Base-by-base conservation (phyloP, 1,140 invertebrate genomes). In the Venustaconcha ellipsiformis region DNA sequence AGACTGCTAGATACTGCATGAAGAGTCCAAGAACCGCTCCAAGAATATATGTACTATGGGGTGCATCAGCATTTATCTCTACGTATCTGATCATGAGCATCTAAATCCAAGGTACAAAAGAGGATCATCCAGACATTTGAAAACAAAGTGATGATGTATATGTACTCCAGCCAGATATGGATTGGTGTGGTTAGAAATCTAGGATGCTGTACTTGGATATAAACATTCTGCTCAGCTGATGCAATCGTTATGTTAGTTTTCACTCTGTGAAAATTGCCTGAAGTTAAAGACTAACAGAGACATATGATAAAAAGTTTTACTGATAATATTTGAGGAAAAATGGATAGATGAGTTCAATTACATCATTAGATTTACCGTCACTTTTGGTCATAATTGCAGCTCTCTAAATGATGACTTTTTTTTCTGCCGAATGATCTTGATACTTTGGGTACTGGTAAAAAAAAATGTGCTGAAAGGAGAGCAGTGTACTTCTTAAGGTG, bases 101-200 rank as follows among this genome's bases (percentile, higher is more conserved):
- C 82, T 77, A 67, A 84, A 80, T 15, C 81, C 79, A 56, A 73
- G 76, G 15, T 55, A 76, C 37, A 77, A 58, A 1, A 85, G 63
- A 14, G 73, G 67, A 37, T 85, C 77, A 56, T 83, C 66, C 20
- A 83, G 73, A 57, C 78, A 80, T 57, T 65, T 70, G 5, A 75
- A 84, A 56, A 55, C 78, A 81, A 79, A 81, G 15, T 73, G 78
- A 30, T 79, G 76, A 67, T 85, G 80, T 57, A 83, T 57, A 48
- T 85, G 78, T 3, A 85, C 74, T 48, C 69, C 78, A 57, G 57
- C 17, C 83, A 76, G n/a, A 83, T 48, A 18, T 83, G 84, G 26
- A 85, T 48, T 20, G 78, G 82, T 58, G 79, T 60, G 1, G 83
- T 13, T 14, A 85, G 23, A 8, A 48, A 59, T 65, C 74, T 77